A percentile compares a stretch with the other conserved stretches of the same genome.
phyloP scores from a whole-genome alignment of 2,797 vertebrate species.

The Prunella strophiata region DNA sequence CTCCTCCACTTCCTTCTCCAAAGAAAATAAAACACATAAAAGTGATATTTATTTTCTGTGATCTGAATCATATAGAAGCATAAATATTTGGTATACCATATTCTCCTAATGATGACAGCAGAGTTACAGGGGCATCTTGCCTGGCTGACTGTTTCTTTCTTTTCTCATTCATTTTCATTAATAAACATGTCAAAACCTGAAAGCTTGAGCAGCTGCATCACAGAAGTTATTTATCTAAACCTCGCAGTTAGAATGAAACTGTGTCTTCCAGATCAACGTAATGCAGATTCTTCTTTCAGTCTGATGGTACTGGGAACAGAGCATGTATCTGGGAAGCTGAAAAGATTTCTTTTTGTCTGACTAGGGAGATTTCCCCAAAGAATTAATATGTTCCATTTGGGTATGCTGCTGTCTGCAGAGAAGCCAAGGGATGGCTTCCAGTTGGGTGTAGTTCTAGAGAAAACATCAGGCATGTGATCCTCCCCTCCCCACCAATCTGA shows the following conservation, averaged over 20 bases:
- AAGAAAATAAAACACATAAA: slow-evolving; percentile 47
- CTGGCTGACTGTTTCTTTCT: slow-evolving; percentile 12
- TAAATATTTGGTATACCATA: slow-evolving; percentile 10
- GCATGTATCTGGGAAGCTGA: slow-evolving; percentile 7
- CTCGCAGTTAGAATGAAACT: background rate
- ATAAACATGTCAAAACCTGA: slow-evolving; percentile 30
- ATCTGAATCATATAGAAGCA: slow-evolving; percentile 30
- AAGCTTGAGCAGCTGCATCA: background rate
- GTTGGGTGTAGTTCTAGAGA: slow-evolving; percentile 57
- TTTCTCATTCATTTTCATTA: slow-evolving; percentile 23
- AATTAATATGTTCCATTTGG: slow-evolving; percentile 61
- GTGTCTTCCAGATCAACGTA: background rate
- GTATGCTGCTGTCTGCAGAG: slow-evolving; percentile 34
- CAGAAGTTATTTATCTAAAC: slow-evolving; percentile 27
- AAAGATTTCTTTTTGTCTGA: slow-evolving; percentile 15
- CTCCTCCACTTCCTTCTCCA: slow-evolving; percentile 4
- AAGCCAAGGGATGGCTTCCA: slow-evolving; percentile 57
- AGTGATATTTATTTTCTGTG: slow-evolving; percentile 24
- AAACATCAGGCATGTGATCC: slow-evolving; percentile 59
- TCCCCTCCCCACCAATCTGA: slow-evolving; percentile 33
- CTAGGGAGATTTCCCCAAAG: slow-evolving; percentile 35
- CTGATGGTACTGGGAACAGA: background rate
- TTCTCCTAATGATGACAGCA: slow-evolving; percentile 44
- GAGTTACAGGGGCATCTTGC: background rate
- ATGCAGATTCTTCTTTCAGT: background rate